These are phyloP conservation scores for Barnardius zonarius DNA, from an alignment of 2,113 vertebrate genomes.

Conservation along the genomic window DNA sequence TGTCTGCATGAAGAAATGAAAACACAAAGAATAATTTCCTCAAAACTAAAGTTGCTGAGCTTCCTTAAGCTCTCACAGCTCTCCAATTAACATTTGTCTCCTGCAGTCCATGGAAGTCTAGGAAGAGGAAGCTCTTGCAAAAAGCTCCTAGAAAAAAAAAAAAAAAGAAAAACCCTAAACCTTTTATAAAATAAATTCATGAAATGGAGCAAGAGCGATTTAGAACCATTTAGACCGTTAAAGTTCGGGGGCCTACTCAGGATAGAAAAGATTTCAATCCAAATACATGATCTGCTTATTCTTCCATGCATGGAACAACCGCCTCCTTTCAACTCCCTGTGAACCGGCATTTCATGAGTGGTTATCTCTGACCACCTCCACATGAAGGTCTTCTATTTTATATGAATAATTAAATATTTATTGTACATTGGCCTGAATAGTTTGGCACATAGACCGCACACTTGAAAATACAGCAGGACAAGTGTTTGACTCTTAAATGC, in stretches of 20 bases:
- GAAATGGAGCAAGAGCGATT: not conserved
- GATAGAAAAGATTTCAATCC: not conserved
- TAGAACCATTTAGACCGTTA: not conserved
- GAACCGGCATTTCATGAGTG: not conserved
- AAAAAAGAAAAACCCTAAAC: fast-evolving
- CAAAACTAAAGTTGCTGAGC: not conserved
- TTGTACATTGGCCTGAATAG: not conserved
- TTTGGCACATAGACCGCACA: not conserved
- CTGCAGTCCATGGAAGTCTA: not conserved
- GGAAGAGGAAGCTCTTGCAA: not conserved
- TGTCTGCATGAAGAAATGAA: not conserved
- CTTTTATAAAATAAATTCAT: not conserved
- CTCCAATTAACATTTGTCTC: not conserved
- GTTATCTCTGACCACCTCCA: not conserved
- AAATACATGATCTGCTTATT: not conserved
- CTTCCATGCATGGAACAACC: not conserved
- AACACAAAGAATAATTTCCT: not conserved
- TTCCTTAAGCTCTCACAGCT: not conserved
- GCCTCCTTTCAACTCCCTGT: not conserved
- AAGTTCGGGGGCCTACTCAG: not conserved
- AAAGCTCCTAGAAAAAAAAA: not conserved
- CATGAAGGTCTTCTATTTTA: not conserved
- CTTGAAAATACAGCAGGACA: not conserved
- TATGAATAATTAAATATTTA: not conserved
- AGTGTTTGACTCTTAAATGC: not conserved